phyloP scores from a whole-genome alignment of 2,113 vertebrate species.

The Protomyctophum bolini region DNA sequence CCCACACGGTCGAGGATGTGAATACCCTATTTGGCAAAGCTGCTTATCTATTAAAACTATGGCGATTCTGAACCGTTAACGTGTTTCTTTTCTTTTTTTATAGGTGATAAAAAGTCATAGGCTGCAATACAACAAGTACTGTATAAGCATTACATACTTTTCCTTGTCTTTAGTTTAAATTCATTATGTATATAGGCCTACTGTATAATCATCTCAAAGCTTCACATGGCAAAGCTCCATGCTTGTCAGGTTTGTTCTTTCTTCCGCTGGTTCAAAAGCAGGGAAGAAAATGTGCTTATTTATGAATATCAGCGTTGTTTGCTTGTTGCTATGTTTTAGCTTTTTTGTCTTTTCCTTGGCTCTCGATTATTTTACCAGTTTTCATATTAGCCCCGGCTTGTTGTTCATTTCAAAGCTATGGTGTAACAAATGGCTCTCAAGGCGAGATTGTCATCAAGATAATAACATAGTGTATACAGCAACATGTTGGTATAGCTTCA shows the following conservation, averaged over 20 bases:
- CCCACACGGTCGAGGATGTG: constrained; percentile 13
- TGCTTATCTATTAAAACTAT: constrained; percentile 55
- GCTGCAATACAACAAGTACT: constrained; percentile 58
- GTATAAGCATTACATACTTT: constrained; percentile 52
- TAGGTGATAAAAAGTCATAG: constrained; percentile 59
- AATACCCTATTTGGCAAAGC: constrained; percentile 54
- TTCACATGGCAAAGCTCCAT: constrained; percentile 55
- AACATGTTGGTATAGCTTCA: constrained; percentile 28
- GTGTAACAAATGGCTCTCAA: constrained; percentile 48
- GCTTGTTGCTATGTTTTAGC: not conserved
- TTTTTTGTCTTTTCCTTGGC: not conserved
- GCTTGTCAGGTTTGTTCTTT: constrained; percentile 37
- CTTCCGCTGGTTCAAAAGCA: not conserved
- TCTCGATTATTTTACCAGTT: constrained; percentile 25
- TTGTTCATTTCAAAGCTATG: constrained; percentile 10
- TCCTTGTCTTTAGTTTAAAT: constrained; percentile 45
- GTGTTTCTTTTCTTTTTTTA: constrained; percentile 40
- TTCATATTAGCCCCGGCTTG: not conserved
- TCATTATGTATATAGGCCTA: too few relatives aligned
- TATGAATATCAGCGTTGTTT: constrained; percentile 8
- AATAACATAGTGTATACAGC: constrained; percentile 38
- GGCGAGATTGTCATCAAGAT: constrained; percentile 66
- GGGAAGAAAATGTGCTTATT: not conserved
- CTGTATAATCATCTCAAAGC: constrained; percentile 47
- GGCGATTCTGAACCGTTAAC: constrained; percentile 47